Base-by-base conservation (phyloP, 2,888 invertebrate species). In the Habroteleia sp. region DNA sequence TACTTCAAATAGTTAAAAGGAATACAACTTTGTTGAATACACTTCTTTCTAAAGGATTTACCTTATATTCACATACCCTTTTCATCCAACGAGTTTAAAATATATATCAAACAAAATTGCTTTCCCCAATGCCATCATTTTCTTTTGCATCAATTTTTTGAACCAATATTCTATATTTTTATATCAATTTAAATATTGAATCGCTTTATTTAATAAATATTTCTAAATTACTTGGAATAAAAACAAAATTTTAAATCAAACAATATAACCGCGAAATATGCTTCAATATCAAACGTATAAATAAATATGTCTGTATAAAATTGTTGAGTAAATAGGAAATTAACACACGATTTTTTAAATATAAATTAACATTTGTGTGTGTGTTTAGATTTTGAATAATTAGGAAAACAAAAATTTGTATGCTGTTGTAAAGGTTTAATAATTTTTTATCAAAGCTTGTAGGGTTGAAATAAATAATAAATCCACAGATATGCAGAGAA, bases 71-170 rank as follows among this genome's bases (percentile, higher is more conserved):
- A 33, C 14, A 16, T 14, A 16, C 23, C 35, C 33, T 31, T 56
- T 42, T 31, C 44, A 44, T 44, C 35, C 44, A 35, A 25, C 44
- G 11, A 58, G 35, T 58, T 42, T 44, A 20, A 33, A 42, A 31
- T 41, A 44, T 58, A 58, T 35, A 44, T 44, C 58, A 33, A 44
- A 44, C 58, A 35, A 58, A 56, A 58, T 58, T 58, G 44, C 58
- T 25, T 35, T 27, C 23, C 25, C 10, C 58, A 31, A 37, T 41
- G 7, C 8, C 10, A n/a, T 33, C 14, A 35, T 44, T 58, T 58
- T 20, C 58, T 16, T 58, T 58, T 11, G 16, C 44, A 58, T 44
- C 58, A 20, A 41, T 44, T 35, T 44, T 35, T 25, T 11, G 14
- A 44, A 8, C 58, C 44, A 35, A 58, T 44, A 44, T 42, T 42